Conservation (phyloP, 2,888 invertebrate species). For the Camponotus fellah region DNA sequence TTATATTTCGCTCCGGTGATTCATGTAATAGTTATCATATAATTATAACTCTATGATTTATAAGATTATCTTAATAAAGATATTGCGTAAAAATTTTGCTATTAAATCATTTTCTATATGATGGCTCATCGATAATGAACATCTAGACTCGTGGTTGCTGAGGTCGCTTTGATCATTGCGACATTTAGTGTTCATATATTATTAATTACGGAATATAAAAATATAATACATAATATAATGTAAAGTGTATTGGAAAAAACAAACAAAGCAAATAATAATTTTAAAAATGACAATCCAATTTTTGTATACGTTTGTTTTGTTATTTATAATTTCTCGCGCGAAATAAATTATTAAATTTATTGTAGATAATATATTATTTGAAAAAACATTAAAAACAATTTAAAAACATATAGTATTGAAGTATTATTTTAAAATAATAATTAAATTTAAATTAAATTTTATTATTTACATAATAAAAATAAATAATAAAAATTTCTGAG, state of each 20-base stretch:
- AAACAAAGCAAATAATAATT: background rate
- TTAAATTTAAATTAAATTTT: background rate
- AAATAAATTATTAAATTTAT: background rate
- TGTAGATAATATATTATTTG: conserved; percentile 5
- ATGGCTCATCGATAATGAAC: conserved; percentile 38
- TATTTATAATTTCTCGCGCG: background rate
- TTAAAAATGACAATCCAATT: background rate
- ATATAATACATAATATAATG: background rate
- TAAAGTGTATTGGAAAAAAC: conserved; percentile 14
- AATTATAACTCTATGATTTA: background rate
- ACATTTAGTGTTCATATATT: conserved; percentile 51
- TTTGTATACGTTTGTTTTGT: background rate
- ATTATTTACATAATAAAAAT: no score
- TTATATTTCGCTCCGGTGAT: background rate
- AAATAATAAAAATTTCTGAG: background rate
- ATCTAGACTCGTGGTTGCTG: conserved; percentile 56
- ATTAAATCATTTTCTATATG: conserved; percentile 27
- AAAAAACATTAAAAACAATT: background rate
- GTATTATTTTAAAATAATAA: background rate
- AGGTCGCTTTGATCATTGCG: conserved; percentile 48
- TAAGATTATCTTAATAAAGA: conserved; percentile 10
- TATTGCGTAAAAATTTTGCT: conserved; percentile 32
- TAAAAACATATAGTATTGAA: background rate
- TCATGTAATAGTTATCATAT: conserved; percentile 21
- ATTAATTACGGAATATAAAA: conserved; percentile 32